Base-by-base conservation (phyloP, 2,888 invertebrate genomes). In the Acronicta alni region DNA sequence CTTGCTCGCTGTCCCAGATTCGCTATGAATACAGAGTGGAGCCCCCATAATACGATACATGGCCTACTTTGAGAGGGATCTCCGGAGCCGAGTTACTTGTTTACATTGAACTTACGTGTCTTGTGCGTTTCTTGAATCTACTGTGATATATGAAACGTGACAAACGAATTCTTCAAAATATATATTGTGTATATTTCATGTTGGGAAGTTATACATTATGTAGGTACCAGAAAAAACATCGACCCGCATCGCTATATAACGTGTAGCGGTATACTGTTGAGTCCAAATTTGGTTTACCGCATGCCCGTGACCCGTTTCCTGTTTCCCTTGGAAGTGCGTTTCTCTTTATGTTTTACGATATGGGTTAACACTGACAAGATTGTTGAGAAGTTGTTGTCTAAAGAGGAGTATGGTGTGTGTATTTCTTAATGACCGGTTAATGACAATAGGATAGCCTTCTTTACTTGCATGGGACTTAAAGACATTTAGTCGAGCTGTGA, bases 21-120 rank as follows among this genome's bases (percentile, higher is more conserved):
- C 85, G 82, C 84, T 84, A 87, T 89, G 89, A 89, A 91, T 90
- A 89, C 88, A 85, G 86, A 89, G 82, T 84, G 79, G 79, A 84
- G 80, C 68, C 76, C 77, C 80, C 80, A 86, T 88, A 86, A 86
- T 82, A 85, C 87, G 85, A 89, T 89, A 89, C 88, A 89, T 84
- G 86, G 80, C 86, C 86, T 85, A 87, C 86, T 88, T 89, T 81
- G 75, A 80, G 79, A 81, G 77, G 75, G 76, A 81, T 85, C 77
- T 79, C 70, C 75, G 70, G 71, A 84, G 79, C 77, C 72, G 75
- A 77, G 80, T 79, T 72, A 81, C 78, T 81, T 85, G 80, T 86
- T 85, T 86, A 84, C 81, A 80, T 80, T 79, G 74, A 75, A 80
- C 69, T 80, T 67, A 69, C 66, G 60, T 63, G 69, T 69, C 65